Evolutionary conservation across 2,888 invertebrate species (phyloP).

Genomic region (Eupithecia dodoneata): DNA sequence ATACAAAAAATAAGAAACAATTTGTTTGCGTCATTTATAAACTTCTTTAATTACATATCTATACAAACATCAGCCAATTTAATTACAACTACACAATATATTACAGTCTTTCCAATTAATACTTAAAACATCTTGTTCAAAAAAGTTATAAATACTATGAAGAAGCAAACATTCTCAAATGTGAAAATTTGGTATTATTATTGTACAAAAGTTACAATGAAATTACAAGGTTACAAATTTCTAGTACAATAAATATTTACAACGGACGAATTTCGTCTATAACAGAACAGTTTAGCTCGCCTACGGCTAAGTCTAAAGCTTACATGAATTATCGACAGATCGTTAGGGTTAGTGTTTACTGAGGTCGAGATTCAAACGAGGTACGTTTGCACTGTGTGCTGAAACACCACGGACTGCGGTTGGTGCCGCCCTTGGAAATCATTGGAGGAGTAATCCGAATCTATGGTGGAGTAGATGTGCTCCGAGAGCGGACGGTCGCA

Average conservation of each 20-base stretch:
- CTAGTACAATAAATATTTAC: conserved; percentile 68
- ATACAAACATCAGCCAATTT: conserved; percentile 81
- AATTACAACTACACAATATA: conserved; percentile 80
- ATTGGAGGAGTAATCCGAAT: conserved; percentile 92
- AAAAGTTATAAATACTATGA: conserved; percentile 71
- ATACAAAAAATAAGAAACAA: conserved; percentile 47
- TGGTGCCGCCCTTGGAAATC: conserved; percentile 76
- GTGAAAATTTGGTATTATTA: conserved; percentile 82
- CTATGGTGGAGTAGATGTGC: conserved; percentile 95
- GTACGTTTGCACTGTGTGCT: conserved; percentile 82
- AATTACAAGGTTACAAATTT: conserved; percentile 60
- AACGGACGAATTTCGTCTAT: conserved; percentile 69
- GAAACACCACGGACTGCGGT: conserved; percentile 77
- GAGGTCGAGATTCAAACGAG: conserved; percentile 66
- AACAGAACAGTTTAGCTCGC: conserved; percentile 69
- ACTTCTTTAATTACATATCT: conserved; percentile 80
- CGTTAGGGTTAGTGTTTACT: conserved; percentile 58
- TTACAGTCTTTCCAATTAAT: conserved; percentile 84
- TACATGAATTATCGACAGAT: conserved; percentile 71
- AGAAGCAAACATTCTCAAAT: conserved; percentile 79
- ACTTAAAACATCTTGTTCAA: conserved; percentile 75
- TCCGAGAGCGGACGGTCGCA: conserved; percentile 91
- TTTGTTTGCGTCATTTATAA: conserved; percentile 66
- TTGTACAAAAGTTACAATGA: conserved; percentile 81
- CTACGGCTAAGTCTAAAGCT: conserved; percentile 69